Evolutionary conservation across 2,888 invertebrate species (phyloP).

Genomic region (Cloeon dipterum): DNA sequence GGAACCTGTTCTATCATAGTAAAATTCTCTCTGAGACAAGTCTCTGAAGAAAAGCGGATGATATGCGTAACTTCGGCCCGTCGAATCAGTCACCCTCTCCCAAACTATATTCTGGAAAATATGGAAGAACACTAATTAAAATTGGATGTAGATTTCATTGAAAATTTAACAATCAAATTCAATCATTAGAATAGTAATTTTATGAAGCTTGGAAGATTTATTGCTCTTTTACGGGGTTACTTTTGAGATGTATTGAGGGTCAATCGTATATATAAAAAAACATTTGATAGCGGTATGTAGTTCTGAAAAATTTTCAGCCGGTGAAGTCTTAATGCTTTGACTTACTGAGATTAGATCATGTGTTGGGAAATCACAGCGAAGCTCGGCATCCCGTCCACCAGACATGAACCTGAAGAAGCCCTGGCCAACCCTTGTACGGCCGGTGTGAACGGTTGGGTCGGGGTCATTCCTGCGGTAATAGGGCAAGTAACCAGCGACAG

Average conservation of each 20-base stretch:
- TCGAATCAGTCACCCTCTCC: neutral
- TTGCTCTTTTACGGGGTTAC: too few relatives aligned
- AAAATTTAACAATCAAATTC: too few relatives aligned
- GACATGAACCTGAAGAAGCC: neutral
- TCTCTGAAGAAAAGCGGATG: neutral
- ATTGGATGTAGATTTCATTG: too few relatives aligned
- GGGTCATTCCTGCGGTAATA: neutral
- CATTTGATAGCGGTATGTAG: too few relatives aligned
- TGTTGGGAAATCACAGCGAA: neutral
- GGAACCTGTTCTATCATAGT: neutral
- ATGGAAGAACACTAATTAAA: too few relatives aligned
- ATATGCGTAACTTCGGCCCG: neutral
- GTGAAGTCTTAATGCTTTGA: too few relatives aligned
- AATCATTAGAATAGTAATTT: too few relatives aligned
- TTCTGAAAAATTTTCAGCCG: too few relatives aligned
- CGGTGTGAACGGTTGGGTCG: neutral
- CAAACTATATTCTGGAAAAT: neutral
- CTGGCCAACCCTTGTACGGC: neutral
- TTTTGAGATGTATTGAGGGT: too few relatives aligned
- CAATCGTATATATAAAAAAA: too few relatives aligned
- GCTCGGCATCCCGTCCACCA: neutral
- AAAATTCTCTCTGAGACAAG: neutral
- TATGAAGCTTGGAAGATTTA: too few relatives aligned
- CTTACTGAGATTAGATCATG: neutral
- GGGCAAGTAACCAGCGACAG: neutral